Evolutionary conservation across 2,888 invertebrate genomes (phyloP), one percentile per base, ranked within the genome.

Genomic region (Ectemnius continuus): DNA sequence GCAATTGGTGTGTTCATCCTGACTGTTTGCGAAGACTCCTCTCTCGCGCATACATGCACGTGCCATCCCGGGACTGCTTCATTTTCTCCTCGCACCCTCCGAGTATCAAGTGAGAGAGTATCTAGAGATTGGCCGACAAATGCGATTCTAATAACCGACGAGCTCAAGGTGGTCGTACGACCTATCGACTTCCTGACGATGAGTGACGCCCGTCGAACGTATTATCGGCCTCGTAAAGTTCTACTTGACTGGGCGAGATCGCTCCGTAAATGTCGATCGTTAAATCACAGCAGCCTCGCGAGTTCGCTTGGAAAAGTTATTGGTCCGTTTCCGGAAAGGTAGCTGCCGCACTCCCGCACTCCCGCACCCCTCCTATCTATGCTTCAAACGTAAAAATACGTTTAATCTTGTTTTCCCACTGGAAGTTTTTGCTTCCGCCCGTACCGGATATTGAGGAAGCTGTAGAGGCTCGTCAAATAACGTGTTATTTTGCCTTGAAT

Each of bases 191-290:
- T 73, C 65, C 65, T 68, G 79, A 74, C 79, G 76, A 82, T 77
- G 81, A 80, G 79, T 71, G 83, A 79, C 81, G 75, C 76, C 36
- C 75, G 77, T 79, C 83, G 82, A 83, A 81, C 81, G 75, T 73
- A 82, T 82, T 79, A 82, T 79, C 79, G 79, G 79, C 68, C 79
- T 82, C 83, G 79, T 82, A 82, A 83, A 83, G 74, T 80, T 81
- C 79, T 72, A 80, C 78, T 70, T 74, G 46, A 79, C 72, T 74
- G 69, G 71, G 73, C 61, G 69, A 57, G 75, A 75, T 75, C 79
- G 81, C 81, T 36, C 67, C 76, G 76, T 81, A 79, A 81, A 81
- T 60, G 81, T 76, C 81, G 79, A 81, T 79, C 79, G 77, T 82
- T 79, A 81, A 82, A 81, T 81, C 81, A 74, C 63, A 63, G 58